Evolutionary conservation across 2,888 invertebrate species (phyloP), one percentile per base, ranked within the genome.

Genomic region (Penaeus monodon): DNA sequence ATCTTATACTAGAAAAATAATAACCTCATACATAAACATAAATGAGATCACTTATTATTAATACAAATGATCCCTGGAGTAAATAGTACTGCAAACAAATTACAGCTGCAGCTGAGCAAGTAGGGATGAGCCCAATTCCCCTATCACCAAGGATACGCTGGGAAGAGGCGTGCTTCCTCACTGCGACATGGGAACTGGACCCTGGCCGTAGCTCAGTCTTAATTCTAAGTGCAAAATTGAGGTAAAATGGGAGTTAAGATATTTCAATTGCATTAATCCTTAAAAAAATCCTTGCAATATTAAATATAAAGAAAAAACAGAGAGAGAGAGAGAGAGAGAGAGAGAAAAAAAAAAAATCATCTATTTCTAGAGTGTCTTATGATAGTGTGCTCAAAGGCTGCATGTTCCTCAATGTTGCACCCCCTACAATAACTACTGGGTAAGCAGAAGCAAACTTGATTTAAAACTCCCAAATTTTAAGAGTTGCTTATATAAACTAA

Each of bases 1-100:
- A 57, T 57, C 57, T 57, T 57, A 57, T 57, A 57, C 57, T 57
- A 57, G 17, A 57, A 57, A 57, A 57, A 57, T 57, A 57, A 57
- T 57, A 57, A 57, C 14, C 57, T 57, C 57, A 57, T 57, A 57
- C 57, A 57, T 57, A 57, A 57, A 57, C 57, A 57, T 57, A 57
- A 57, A 57, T 85, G 85, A 85, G 85, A 85, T 85, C 85, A 80
- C 85, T 85, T 85, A 85, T 74, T 80, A 79, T 64, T 77, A 86
- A 81, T 81, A 81, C 68, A 86, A n/a, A 81, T 81, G 85, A 85
- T 74, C 85, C 81, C 81, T 86, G 77, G 65, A 70, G 79, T 74
- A 78, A 74, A 74, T 65, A 85, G 73, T 74, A 79, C 85, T 73
- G 84, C 70, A 85, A 38, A 63, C 79, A 57, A 57, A 57, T 38